Evolutionary conservation across 2,113 vertebrate species (phyloP), one percentile per base, ranked within the genome.

Genomic region (Pseudonaja textilis): DNA sequence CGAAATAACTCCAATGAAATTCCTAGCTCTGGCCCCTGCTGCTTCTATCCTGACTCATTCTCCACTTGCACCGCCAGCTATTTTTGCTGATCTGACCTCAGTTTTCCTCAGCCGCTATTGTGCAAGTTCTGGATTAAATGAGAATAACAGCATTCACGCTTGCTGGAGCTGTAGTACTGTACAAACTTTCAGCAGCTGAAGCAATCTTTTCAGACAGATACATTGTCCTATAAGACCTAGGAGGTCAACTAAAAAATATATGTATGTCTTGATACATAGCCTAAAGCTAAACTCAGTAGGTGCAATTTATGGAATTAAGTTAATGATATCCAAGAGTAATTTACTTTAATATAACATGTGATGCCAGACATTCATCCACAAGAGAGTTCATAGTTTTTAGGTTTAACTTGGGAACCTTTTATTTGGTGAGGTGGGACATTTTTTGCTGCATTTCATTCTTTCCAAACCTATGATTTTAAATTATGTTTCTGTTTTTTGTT

Each of bases 21-120:
- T 47, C 90, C 87, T 4, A 88, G 1, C 93, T 91, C 55, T 56
- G 34, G 0, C 92, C 91, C 90, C 55, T 89, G 92, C 94, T 86
- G 95, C 89, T 59, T 3, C 1, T 93, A 88, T 91, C 93, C 61
- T 87, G 93, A 95, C 97, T 96, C 96, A 61, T 93, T 88, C 94
- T 88, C 96, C 95, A 95, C 93, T 94, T 94, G 91, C 85, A 89
- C 87, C 29, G 95, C 86, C 90, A 92, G 95, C 95, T 98, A 98
- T 98, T 98, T 98, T 97, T 97, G 97, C 94, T 96, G 94, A 93
- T 94, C 95, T 98, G 98, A 98, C 95, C 96, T 98, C 97, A 98
- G 96, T 97, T 94, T 57, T 94, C 87, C 85, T 92, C 94, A 16
- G 89, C 93, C 91, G 87, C 94, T 95, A 94, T 97, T 91, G 94